Conservation (phyloP, 1,140 invertebrate genomes). For the Dreissena polymorpha region DNA sequence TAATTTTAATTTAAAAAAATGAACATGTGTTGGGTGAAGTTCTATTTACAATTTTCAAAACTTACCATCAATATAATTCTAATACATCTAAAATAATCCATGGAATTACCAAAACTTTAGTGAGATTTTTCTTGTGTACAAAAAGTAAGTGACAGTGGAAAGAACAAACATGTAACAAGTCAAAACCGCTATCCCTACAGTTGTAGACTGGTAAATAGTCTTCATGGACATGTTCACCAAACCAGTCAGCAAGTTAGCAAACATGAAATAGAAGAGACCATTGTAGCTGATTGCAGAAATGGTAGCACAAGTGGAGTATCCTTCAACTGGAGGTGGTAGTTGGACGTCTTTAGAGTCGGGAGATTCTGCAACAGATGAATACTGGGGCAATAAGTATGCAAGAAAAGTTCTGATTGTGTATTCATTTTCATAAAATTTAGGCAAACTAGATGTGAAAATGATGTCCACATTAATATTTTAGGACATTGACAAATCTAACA, state of each 20-base stretch:
- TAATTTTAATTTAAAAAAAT: no score
- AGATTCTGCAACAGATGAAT: slow-evolving; percentile 35
- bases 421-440: no score
- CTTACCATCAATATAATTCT: not conserved
- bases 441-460: no score
- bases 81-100: not conserved
- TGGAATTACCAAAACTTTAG: slow-evolving; percentile 67
- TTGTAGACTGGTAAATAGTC: slow-evolving; percentile 66
- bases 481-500: no score
- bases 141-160: slow-evolving; percentile 55
- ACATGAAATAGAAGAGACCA: slow-evolving; percentile 88
- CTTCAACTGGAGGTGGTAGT: not conserved
- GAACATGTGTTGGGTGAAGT: no score
- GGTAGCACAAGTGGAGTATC: slow-evolving; percentile 49
- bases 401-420: no score
- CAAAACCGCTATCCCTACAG: slow-evolving; percentile 62
- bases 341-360: slow-evolving; percentile 23
- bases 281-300: slow-evolving; percentile 75
- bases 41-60: not conserved
- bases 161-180: slow-evolving; percentile 64
- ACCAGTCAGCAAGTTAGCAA: slow-evolving; percentile 90
- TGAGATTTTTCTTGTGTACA: slow-evolving; percentile 65
- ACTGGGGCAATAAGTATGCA: not conserved
- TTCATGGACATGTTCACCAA: slow-evolving; percentile 86
- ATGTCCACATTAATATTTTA: no score